Evolutionary conservation across 2,888 invertebrate species (phyloP).

Genomic region (Digitonthophagus gazella): DNA sequence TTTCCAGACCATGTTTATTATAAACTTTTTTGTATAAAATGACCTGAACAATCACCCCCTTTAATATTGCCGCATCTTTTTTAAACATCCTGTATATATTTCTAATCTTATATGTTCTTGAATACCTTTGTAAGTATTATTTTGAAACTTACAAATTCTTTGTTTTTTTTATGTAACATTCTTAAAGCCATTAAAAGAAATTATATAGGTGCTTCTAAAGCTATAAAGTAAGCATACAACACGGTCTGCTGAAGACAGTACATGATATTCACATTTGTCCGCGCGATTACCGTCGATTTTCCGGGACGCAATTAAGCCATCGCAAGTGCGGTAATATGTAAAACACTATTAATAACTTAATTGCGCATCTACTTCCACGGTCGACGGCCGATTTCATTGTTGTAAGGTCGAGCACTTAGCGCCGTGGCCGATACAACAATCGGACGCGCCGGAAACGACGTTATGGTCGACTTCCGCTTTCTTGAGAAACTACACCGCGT

Average conservation of each 20-base stretch:
- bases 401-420: not conserved
- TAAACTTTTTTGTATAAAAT: no score
- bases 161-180: no score
- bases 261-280: constrained; percentile 46
- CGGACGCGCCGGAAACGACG: not conserved
- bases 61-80: no score
- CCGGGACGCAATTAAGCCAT: constrained; percentile 40
- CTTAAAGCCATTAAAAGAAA: no score
- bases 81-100: no score
- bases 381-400: not conserved
- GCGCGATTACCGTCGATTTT: constrained; percentile 36
- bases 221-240: no score
- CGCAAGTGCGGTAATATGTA: constrained; percentile 41
- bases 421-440: not conserved
- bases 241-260: constrained; percentile 28
- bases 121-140: no score
- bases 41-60: no score
- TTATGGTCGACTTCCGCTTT: not conserved
- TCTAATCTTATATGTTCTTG: no score
- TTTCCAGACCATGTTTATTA: no score
- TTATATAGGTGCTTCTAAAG: no score
- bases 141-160: no score
- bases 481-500: not conserved
- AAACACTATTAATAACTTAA: constrained; percentile 45
- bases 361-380: constrained; percentile 28